These are phyloP conservation scores for Calliopsis andreniformis DNA, from an alignment of 1,140 invertebrate species.

Conservation along the genomic window DNA sequence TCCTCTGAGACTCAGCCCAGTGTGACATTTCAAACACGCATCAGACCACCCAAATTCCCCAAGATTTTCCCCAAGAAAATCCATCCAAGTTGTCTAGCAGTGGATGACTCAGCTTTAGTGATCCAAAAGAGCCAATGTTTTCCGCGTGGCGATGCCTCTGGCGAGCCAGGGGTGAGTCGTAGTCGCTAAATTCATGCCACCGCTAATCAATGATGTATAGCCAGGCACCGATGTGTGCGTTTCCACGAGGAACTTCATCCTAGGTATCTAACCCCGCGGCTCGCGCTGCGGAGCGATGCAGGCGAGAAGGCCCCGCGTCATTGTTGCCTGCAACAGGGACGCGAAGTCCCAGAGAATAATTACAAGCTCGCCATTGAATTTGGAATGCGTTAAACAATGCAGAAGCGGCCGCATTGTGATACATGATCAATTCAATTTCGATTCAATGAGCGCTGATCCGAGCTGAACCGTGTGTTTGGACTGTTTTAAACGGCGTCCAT, in stretches of 20 bases:
- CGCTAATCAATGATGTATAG: conserved; percentile 62
- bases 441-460: conserved; percentile 48
- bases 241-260: conserved; percentile 41
- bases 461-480: not conserved
- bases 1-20: too few relatives aligned
- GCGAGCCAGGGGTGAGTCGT: not conserved
- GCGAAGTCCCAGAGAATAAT: conserved; percentile 50
- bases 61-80: too few relatives aligned
- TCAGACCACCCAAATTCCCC: too few relatives aligned
- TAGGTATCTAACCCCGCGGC: conserved; percentile 51
- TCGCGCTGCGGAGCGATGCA: not conserved
- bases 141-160: not conserved
- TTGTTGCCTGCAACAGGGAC: conserved; percentile 25
- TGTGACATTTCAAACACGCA: too few relatives aligned
- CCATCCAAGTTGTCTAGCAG: too few relatives aligned
- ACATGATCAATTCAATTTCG: conserved; percentile 56
- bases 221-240: conserved; percentile 1
- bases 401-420: conserved; percentile 51
- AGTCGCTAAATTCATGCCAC: conserved; percentile 39
- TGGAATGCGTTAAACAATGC: conserved; percentile 53
- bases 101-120: too few relatives aligned
- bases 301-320: conserved; percentile 25
- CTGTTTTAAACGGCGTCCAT: not conserved
- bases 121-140: too few relatives aligned
- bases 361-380: conserved; percentile 61